Percentiles rank a stretch among this genome's conserved stretches.
These are phyloP conservation scores for Archilochus colubris DNA, from an alignment of 2,113 vertebrate genomes.

Conservation along the genomic window DNA sequence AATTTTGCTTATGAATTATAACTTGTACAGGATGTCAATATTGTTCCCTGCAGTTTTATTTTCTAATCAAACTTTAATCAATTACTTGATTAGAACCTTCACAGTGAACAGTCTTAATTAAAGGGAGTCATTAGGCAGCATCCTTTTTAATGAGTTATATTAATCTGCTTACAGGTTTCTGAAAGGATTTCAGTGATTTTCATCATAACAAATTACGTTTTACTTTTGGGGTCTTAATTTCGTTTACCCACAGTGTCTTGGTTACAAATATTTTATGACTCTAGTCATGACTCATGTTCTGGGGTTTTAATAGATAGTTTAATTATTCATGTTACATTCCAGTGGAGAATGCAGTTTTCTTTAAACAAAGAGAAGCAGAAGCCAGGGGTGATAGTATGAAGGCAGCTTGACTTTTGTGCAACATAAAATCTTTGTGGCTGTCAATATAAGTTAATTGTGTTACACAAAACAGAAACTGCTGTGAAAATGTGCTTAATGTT, in stretches of 20 bases:
- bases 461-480: neutral
- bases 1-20: constrained; percentile 18
- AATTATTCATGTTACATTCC: constrained; percentile 71
- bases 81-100: constrained; percentile 38
- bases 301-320: constrained; percentile 54
- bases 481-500: neutral
- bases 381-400: neutral
- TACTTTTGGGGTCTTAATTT: constrained; percentile 23
- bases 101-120: constrained; percentile 51
- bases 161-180: constrained; percentile 35
- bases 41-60: constrained; percentile 18
- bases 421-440: neutral
- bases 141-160: constrained; percentile 9
- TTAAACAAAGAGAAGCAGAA: constrained; percentile 59
- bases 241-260: constrained; percentile 16
- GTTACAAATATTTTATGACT: constrained; percentile 70
- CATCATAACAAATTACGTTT: constrained; percentile 43
- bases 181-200: constrained; percentile 38
- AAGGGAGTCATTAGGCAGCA: constrained; percentile 11
- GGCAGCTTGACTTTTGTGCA: constrained; percentile 14
- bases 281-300: constrained; percentile 64
- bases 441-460: neutral
- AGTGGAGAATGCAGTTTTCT: constrained; percentile 40
- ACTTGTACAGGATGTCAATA: neutral
- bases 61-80: constrained; percentile 39